phyloP scores from a whole-genome alignment of 2,797 vertebrate genomes.

The Siniperca undulata region DNA sequence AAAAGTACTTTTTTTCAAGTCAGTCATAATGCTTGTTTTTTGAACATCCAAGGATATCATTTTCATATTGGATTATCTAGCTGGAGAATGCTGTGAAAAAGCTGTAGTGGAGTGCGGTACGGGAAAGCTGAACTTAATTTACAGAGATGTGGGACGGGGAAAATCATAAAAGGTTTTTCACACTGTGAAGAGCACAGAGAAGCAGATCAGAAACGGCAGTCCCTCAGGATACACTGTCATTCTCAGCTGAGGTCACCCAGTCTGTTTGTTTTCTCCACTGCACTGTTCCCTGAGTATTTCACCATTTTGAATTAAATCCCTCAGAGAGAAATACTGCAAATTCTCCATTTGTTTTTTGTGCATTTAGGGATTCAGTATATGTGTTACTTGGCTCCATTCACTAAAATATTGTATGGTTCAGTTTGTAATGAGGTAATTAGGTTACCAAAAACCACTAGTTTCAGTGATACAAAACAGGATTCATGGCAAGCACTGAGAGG shows the following conservation, averaged over 20 bases:
- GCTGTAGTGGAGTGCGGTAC: slow-evolving; percentile 5
- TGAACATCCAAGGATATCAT: not conserved
- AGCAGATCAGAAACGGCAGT: slow-evolving; percentile 67
- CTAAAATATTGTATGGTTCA: slow-evolving; percentile 1
- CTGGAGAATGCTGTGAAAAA: slow-evolving; percentile 6
- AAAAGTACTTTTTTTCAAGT: not conserved
- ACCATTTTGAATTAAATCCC: slow-evolving; percentile 34
- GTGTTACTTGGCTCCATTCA: slow-evolving; percentile 9
- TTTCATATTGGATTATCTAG: slow-evolving; percentile 28
- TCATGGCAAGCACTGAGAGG: not conserved
- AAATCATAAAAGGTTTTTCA: slow-evolving; percentile 80
- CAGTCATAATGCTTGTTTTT: slow-evolving; percentile 12
- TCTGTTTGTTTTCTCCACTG: slow-evolving; percentile 63
- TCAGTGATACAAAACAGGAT: slow-evolving; percentile 12
- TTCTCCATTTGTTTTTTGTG: not conserved
- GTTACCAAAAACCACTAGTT: not conserved
- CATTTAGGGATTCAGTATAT: slow-evolving; percentile 43
- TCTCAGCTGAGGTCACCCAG: slow-evolving; percentile 68
- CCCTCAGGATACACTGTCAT: slow-evolving; percentile 63
- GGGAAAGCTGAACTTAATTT: slow-evolving; percentile 53
- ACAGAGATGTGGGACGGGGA: slow-evolving; percentile 50
- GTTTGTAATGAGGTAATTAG: not conserved
- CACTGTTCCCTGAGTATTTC: slow-evolving; percentile 35
- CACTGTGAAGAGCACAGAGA: slow-evolving; percentile 66
- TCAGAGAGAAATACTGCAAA: slow-evolving; percentile 9